Conservation (phyloP, 2,113 vertebrate genomes). For the Passerina amoena region DNA sequence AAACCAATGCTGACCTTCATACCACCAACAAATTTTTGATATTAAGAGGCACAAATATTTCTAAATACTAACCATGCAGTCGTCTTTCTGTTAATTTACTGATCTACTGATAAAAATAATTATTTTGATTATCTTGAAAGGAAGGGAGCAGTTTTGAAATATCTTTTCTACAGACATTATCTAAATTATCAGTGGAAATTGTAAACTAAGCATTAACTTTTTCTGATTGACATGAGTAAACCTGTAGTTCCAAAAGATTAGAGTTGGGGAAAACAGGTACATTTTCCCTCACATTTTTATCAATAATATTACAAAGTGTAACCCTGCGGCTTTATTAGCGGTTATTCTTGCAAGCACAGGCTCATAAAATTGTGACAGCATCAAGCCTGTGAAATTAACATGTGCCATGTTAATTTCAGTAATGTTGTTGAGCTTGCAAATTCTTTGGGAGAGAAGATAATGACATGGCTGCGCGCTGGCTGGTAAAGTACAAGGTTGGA, state of each 20-base stretch:
- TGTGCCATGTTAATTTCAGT: not conserved
- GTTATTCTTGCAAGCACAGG: not conserved
- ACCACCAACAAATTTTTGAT: not conserved
- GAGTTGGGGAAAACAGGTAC: not conserved
- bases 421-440: not conserved
- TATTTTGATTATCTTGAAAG: not conserved
- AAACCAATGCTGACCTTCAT: not conserved
- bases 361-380: not conserved
- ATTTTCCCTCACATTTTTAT: not conserved
- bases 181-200: not conserved
- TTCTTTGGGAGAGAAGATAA: not conserved
- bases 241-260: not conserved
- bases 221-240: not conserved
- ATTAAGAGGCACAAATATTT: not conserved
- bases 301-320: not conserved
- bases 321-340: not conserved
- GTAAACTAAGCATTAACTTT: not conserved
- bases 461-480: accelerated
- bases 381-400: not conserved
- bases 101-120: not conserved
- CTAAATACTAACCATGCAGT: not conserved
- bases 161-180: not conserved
- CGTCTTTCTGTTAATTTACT: not conserved
- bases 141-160: not conserved
- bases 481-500: not conserved